phyloP scores from a whole-genome alignment of 1,140 invertebrate species.

The Drosophila mauritiana region DNA sequence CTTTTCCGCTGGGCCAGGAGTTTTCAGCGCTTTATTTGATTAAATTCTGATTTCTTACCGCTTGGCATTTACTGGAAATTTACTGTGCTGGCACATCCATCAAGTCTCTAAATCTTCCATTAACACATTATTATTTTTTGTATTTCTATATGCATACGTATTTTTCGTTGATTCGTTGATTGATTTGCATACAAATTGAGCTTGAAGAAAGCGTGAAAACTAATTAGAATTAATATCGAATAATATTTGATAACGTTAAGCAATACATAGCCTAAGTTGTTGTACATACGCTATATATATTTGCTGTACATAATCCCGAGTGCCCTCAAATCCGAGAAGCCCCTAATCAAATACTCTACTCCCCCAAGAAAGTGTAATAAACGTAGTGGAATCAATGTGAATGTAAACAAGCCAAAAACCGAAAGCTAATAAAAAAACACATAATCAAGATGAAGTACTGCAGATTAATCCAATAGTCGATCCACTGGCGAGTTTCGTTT shows the following conservation, averaged over 20 bases:
- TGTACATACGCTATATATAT: constrained; percentile 37
- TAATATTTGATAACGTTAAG: constrained; percentile 35
- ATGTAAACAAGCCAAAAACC: constrained; percentile 79
- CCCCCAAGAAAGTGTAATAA: constrained; percentile 48
- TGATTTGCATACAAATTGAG: constrained; percentile 61
- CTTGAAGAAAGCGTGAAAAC: constrained; percentile 53
- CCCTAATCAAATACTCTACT: background rate
- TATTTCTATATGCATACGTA: constrained; percentile 2
- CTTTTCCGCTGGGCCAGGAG: constrained; percentile 7
- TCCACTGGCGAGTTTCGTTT: background rate
- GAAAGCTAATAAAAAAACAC: constrained; percentile 57
- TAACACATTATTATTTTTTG: constrained; percentile 40
- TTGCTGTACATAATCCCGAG: constrained; percentile 31
- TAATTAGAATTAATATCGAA: constrained; percentile 56
- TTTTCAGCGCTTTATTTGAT: constrained; percentile 1
- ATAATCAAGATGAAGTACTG: constrained; percentile 27
- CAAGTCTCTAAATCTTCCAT: constrained; percentile 4
- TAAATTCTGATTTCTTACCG: background rate
- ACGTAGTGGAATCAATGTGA: constrained; percentile 63
- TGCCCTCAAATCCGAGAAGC: constrained; percentile 1
- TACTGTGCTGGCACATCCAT: constrained; percentile 32
- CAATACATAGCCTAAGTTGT: constrained; percentile 41
- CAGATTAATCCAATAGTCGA: constrained; percentile 9
- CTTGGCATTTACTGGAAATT: constrained; percentile 16
- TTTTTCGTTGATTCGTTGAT: constrained; percentile 32